Base-by-base conservation (phyloP, 2,888 invertebrate genomes). In the Abscondita cerata region DNA sequence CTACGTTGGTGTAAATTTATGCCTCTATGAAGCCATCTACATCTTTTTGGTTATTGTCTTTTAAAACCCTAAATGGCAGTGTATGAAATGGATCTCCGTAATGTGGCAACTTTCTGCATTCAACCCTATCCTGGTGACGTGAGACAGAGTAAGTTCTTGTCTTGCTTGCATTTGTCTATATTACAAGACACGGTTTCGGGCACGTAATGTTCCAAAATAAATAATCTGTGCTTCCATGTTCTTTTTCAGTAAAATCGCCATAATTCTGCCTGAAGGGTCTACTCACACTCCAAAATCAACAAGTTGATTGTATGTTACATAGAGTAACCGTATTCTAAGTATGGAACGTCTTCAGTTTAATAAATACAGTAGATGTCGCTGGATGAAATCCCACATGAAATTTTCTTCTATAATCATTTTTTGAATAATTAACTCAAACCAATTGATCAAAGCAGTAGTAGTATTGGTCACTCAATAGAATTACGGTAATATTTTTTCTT, bases 231-330 rank as follows among this genome's bases (percentile, higher is more conserved):
- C 86, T 83, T 0, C 89, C 89, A 76, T 90, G 89, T 78, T 89
- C 89, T 73, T 82, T 83, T 65, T 81, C 80, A 64, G 78, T 82
- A 73, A 86, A 90, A 78, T 93, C 89, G 13, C 93, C 93, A 82
- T n/a, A 93, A 93, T 81, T 94, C 94, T 25, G 92, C 89, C 79
- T 93, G 93, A 67, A 94, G 81, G 8, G 93, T 93, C 68, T 92
- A 85, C 9, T 91, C n/a, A n/a, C n/a, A n/a, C 92, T 48, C 91
- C 88, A 70, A 93, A 80, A 68, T 87, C 84, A 69, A 91, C 83
- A 52, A 91, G 85, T 80, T 89, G 89, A 70, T 86, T 84, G 73
- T 86, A 85, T 68, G 87, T 86, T n/a, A n/a, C n/a, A 71, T 91
- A 90, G 33, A 88, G 86, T 69, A 91, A 82, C 75, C 91, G 89